A percentile compares a stretch with the other conserved stretches of the same genome.
These are phyloP conservation scores for Edolisoma coerulescens DNA, from an alignment of 2,113 vertebrate genomes.

Conservation along the genomic window DNA sequence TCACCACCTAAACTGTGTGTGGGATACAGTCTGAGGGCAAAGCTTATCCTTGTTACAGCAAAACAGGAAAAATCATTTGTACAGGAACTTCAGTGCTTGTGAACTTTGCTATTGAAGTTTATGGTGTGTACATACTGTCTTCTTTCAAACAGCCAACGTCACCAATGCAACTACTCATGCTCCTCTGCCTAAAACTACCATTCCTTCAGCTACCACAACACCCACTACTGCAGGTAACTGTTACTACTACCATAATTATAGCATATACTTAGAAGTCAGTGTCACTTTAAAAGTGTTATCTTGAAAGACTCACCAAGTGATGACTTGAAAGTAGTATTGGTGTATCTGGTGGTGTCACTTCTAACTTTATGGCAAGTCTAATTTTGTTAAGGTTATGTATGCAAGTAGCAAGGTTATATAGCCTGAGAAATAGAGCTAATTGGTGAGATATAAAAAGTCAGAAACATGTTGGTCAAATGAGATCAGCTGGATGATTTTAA, in stretches of 20 bases:
- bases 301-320: not conserved
- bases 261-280: not conserved
- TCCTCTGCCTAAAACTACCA: not conserved
- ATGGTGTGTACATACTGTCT: not conserved
- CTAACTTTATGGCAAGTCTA: not conserved
- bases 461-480: not conserved
- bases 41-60: not conserved
- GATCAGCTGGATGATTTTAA: not conserved
- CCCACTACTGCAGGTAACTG: conserved; percentile 42
- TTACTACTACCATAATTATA: not conserved
- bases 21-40: not conserved
- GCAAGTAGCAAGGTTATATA: not conserved
- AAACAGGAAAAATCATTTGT: not conserved
- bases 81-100: not conserved
- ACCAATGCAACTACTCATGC: conserved; percentile 10
- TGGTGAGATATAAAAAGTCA: not conserved
- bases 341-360: not conserved
- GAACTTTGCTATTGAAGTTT: not conserved
- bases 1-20: not conserved
- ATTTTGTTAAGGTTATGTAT: not conserved
- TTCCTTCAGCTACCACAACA: not conserved
- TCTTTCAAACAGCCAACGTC: conserved; percentile 39
- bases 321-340: not conserved
- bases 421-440: not conserved
- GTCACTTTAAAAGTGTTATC: accelerated